A percentile compares a stretch with the other conserved stretches of the same genome.
These are phyloP conservation scores for Sebastes variabilis DNA, from an alignment of 2,797 vertebrate genomes.

Conservation along the genomic window DNA sequence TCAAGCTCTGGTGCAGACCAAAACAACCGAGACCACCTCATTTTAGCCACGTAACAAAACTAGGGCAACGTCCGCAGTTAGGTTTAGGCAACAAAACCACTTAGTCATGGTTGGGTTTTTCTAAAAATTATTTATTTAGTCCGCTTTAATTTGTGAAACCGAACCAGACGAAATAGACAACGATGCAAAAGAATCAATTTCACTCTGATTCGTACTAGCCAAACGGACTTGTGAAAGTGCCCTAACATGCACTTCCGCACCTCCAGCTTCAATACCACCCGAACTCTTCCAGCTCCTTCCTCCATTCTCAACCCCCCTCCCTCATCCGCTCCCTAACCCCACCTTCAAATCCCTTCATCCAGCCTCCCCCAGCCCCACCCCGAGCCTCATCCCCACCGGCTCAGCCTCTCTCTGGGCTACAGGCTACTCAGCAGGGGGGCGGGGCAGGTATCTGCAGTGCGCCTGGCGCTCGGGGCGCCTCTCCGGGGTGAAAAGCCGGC, in stretches of 20 bases:
- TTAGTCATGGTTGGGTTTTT: too few relatives aligned
- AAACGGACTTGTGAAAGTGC: too few relatives aligned
- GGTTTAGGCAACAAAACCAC: too few relatives aligned
- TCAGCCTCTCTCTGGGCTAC: slow-evolving; percentile 48
- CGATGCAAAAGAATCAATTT: too few relatives aligned
- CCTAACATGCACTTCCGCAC: neutral
- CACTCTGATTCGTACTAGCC: too few relatives aligned
- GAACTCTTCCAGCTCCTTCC: neutral
- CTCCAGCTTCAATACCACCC: neutral
- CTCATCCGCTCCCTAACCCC: slow-evolving; percentile 23
- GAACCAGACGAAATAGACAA: too few relatives aligned
- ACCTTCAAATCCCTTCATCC: slow-evolving; percentile 49
- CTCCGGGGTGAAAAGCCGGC: slow-evolving; percentile 89
- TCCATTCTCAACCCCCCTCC: neutral
- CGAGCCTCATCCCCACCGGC: slow-evolving; percentile 4
- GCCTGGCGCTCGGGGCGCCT: slow-evolving; percentile 85
- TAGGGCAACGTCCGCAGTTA: too few relatives aligned
- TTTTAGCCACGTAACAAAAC: too few relatives aligned
- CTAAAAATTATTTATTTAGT: too few relatives aligned
- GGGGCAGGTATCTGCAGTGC: slow-evolving; percentile 67
- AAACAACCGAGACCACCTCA: too few relatives aligned
- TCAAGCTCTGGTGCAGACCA: rapidly evolving
- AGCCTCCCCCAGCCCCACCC: slow-evolving; percentile 19
- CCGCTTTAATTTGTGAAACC: too few relatives aligned
- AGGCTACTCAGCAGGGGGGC: slow-evolving; percentile 42